Evolutionary conservation across 2,797 vertebrate genomes (phyloP).

Genomic region (Pangasius mekongensis): DNA sequence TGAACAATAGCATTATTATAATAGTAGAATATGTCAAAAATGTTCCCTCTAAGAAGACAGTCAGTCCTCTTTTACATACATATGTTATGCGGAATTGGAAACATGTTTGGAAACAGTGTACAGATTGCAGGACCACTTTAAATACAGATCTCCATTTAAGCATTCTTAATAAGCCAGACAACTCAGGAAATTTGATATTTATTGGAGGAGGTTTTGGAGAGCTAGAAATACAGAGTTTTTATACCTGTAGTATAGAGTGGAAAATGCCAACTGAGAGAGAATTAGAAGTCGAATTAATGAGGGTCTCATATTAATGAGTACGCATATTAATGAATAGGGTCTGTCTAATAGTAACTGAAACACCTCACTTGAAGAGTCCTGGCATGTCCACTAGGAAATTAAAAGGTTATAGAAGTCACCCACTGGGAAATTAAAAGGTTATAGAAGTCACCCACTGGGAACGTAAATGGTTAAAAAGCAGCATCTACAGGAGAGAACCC

Average conservation of each 20-base stretch:
- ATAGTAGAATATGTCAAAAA: neutral
- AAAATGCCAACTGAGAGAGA: neutral
- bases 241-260: neutral
- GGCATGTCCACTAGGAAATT: conserved; percentile 20
- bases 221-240: neutral
- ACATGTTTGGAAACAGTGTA: neutral
- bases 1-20: neutral
- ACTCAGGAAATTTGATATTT: conserved; percentile 22
- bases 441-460: neutral
- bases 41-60: neutral
- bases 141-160: conserved; percentile 16
- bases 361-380: conserved; percentile 17
- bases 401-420: conserved; percentile 22
- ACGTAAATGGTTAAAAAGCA: conserved; percentile 16
- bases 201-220: neutral
- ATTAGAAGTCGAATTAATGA: neutral
- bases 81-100: neutral
- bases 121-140: neutral
- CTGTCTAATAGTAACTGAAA: conserved; percentile 38
- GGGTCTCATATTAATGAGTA: neutral
- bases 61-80: neutral
- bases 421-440: conserved; percentile 23
- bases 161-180: conserved; percentile 7
- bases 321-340: conserved; percentile 33
- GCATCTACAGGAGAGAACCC: conserved; percentile 1